Conservation (phyloP, 2,888 invertebrate species). For the Oscheius myriophilus region DNA sequence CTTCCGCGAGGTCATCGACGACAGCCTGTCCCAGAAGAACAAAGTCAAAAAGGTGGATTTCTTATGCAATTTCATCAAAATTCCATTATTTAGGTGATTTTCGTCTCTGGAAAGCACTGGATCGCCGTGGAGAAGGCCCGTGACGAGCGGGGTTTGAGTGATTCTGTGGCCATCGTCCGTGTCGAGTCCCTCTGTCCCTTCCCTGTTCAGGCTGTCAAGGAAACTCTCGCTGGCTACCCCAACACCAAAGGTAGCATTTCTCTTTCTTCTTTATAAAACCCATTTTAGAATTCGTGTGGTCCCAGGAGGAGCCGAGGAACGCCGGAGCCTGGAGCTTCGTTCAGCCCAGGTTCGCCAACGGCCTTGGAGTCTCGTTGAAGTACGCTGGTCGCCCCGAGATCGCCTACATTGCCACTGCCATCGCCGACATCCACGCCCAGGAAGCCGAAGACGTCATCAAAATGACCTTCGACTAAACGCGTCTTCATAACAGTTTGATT, state of each 20-base stretch:
- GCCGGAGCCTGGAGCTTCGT: constrained; percentile 96
- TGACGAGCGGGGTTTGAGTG: constrained; percentile 77
- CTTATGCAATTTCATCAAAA: neutral
- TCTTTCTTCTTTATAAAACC: neutral
- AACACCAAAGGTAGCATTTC: constrained; percentile 78
- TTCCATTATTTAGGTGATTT: constrained; percentile 76
- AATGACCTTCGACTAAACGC: constrained; percentile 39
- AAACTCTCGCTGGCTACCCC: constrained; percentile 81
- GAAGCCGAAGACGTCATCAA: constrained; percentile 61
- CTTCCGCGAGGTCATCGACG: constrained; percentile 85
- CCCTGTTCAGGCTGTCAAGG: constrained; percentile 82
- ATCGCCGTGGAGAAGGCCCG: constrained; percentile 85
- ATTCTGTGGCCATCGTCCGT: constrained; percentile 72
- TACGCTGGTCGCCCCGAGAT: constrained; percentile 67
- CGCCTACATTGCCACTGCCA: constrained; percentile 66
- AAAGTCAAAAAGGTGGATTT: constrained; percentile 76
- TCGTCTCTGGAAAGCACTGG: constrained; percentile 92
- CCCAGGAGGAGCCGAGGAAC: constrained; percentile 95
- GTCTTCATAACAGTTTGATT: no score
- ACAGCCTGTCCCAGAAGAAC: constrained; percentile 64
- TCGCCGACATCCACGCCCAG: constrained; percentile 62
- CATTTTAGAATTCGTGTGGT: constrained; percentile 79
- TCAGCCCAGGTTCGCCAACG: constrained; percentile 87
- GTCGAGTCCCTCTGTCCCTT: constrained; percentile 83
- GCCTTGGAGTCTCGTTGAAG: constrained; percentile 77